These are phyloP conservation scores for Falco punctatus DNA, from an alignment of 2,113 vertebrate genomes.

Conservation along the genomic window DNA sequence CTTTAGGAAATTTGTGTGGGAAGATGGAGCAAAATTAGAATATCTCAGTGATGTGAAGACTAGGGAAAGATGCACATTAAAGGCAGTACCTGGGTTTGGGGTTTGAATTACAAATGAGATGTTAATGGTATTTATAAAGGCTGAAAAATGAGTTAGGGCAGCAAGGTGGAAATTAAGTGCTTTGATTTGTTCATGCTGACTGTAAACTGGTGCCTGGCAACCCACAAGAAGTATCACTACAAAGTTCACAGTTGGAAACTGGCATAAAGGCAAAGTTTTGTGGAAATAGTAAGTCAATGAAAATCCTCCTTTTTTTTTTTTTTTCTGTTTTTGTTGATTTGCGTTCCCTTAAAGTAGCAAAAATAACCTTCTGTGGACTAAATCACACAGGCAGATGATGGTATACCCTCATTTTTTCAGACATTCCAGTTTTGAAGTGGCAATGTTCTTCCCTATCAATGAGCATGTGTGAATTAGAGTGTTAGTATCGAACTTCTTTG, in stretches of 20 bases:
- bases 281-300: not conserved
- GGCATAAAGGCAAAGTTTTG: not conserved
- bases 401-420: not conserved
- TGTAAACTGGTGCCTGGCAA: not conserved
- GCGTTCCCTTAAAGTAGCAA: not conserved
- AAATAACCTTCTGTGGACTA: not conserved
- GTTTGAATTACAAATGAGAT: not conserved
- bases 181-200: not conserved
- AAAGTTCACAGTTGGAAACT: not conserved
- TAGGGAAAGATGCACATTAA: not conserved
- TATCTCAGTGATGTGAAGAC: not conserved
- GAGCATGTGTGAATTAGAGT: not conserved
- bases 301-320: not conserved
- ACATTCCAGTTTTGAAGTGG: not conserved
- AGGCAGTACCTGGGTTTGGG: not conserved
- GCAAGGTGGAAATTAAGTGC: not conserved
- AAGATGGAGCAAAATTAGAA: not conserved
- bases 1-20: not conserved
- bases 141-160: not conserved
- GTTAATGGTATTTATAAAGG: not conserved
- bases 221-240: not conserved
- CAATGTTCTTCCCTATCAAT: not conserved
- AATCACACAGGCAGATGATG: not conserved
- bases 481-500: not conserved
- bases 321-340: not conserved